Conservation (phyloP, 2,797 vertebrate genomes). For the Adelosebastes latens region DNA sequence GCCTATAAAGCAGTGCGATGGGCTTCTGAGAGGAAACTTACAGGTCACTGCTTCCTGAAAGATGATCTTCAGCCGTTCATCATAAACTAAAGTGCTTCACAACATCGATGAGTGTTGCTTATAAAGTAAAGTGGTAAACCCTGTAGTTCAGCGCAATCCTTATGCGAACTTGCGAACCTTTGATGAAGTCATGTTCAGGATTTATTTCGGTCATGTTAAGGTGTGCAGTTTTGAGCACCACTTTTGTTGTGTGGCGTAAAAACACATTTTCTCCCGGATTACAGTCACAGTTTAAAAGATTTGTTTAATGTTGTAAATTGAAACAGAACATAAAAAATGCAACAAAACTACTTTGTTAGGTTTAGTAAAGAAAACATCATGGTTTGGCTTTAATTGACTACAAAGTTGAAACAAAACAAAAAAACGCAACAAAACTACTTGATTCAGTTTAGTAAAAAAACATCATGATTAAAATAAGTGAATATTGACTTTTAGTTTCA, state of each 20-base stretch:
- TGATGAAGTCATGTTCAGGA: not conserved
- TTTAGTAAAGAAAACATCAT: too few species aligned
- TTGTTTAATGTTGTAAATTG: too few species aligned
- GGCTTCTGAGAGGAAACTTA: constrained; percentile 46
- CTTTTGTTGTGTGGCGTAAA: not conserved
- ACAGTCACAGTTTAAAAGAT: too few species aligned
- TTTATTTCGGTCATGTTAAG: not conserved
- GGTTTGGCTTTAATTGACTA: too few species aligned
- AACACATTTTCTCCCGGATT: too few species aligned
- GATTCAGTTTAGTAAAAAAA: too few species aligned
- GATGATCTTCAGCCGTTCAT: constrained; percentile 47
- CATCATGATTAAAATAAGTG: too few species aligned
- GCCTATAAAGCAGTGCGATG: constrained; percentile 43
- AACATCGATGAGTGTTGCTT: constrained; percentile 25
- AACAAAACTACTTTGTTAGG: too few species aligned
- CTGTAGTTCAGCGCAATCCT: not conserved
- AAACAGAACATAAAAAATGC: too few species aligned
- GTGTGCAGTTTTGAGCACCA: not conserved
- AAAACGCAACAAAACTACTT: too few species aligned
- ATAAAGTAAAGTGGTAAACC: constrained; percentile 8
- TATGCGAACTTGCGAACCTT: not conserved
- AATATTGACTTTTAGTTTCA: too few species aligned
- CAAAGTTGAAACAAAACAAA: too few species aligned
- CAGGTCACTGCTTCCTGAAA: constrained; percentile 58
- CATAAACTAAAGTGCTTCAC: constrained; percentile 40